phyloP scores from a whole-genome alignment of 2,113 vertebrate genomes.

The Sapajus apella region DNA sequence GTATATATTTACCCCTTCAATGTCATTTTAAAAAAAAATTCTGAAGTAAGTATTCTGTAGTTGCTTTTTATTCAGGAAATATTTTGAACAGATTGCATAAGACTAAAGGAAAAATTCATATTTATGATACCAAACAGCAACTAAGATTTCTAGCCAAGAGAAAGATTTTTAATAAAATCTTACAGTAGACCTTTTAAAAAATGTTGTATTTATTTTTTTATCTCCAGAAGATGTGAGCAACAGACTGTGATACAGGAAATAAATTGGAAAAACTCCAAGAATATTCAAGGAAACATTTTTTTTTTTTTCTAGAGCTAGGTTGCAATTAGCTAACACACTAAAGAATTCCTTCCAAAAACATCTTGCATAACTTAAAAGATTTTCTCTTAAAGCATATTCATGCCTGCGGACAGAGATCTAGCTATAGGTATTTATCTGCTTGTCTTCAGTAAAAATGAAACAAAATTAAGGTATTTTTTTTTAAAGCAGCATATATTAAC shows the following conservation, averaged over 20 bases:
- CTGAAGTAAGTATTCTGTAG: neutral
- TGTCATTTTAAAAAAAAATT: neutral
- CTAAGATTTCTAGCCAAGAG: constrained; percentile 49
- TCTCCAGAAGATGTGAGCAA: constrained; percentile 41
- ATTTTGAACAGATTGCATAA: constrained; percentile 42
- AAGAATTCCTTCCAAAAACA: constrained; percentile 52
- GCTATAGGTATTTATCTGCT: constrained; percentile 57
- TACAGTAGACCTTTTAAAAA: neutral
- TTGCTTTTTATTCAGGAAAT: constrained; percentile 26
- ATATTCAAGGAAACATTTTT: constrained; percentile 34
- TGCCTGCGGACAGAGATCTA: constrained; percentile 49
- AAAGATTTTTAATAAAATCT: constrained; percentile 26
- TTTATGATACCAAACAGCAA: constrained; percentile 18
- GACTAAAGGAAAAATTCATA: constrained; percentile 1
- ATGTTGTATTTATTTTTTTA: neutral
- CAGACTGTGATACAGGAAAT: constrained; percentile 24
- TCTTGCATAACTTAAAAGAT: constrained; percentile 56
- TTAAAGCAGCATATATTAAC: constrained; percentile 39
- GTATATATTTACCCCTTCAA: constrained; percentile 24
- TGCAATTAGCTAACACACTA: constrained; percentile 60
- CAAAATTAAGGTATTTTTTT: constrained; percentile 28
- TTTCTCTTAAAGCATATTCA: constrained; percentile 58
- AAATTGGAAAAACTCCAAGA: constrained; percentile 47
- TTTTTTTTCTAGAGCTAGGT: neutral
- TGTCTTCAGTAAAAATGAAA: constrained; percentile 58